These are phyloP conservation scores for Drymodes brunneopygia DNA, from an alignment of 2,113 vertebrate genomes.

Conservation along the genomic window DNA sequence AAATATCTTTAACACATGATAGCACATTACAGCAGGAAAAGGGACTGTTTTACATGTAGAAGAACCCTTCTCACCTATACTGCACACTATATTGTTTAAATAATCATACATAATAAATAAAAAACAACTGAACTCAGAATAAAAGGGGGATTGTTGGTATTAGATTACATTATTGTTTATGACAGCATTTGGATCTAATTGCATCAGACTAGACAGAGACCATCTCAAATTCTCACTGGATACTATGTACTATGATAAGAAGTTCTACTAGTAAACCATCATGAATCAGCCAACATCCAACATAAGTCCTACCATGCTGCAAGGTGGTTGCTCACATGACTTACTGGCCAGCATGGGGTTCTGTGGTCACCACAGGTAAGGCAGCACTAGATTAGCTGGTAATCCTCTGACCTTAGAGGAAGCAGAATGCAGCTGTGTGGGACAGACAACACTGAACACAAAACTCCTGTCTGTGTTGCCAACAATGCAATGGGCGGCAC, in stretches of 20 bases:
- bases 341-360: not conserved
- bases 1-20: not conserved
- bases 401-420: not conserved
- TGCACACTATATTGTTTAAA: not conserved
- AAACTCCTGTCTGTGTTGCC: fast-evolving
- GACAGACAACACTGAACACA: fast-evolving
- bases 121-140: not conserved
- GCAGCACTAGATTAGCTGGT: not conserved
- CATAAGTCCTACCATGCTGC: not conserved
- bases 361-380: not conserved
- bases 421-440: not conserved
- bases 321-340: not conserved
- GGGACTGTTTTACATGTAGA: not conserved
- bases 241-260: not conserved
- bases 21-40: not conserved
- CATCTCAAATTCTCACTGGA: not conserved
- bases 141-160: not conserved
- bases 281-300: not conserved
- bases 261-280: not conserved
- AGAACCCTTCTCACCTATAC: not conserved
- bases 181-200: not conserved
- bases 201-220: not conserved
- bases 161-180: not conserved
- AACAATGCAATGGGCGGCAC: not conserved
- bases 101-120: not conserved